Evolutionary conservation across 2,113 vertebrate species (phyloP).

Genomic region (Vulpes vulpes): DNA sequence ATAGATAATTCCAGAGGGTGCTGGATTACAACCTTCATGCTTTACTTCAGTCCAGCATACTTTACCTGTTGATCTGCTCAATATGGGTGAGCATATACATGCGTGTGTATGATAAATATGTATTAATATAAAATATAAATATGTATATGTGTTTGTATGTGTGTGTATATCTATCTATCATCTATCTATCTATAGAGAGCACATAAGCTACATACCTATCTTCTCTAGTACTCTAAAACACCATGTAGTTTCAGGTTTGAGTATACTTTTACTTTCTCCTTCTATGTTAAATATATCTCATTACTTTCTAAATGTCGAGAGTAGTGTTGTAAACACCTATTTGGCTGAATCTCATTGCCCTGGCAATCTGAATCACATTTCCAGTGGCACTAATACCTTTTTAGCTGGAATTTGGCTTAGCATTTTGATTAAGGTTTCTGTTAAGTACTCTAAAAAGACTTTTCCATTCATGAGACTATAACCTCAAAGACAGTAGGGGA

Average conservation of each 20-base stretch:
- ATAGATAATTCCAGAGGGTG: neutral
- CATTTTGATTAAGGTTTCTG: conserved; percentile 44
- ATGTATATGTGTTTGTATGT: rapidly evolving
- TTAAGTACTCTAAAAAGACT: conserved; percentile 12
- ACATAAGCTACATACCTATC: neutral
- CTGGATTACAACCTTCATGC: neutral
- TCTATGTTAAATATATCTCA: neutral
- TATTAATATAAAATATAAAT: neutral
- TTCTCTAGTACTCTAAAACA: neutral
- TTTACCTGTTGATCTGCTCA: neutral
- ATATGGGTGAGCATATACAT: neutral
- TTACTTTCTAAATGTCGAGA: conserved; percentile 2
- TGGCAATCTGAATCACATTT: neutral
- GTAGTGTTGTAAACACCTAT: neutral
- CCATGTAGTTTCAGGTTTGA: neutral
- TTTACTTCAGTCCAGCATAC: neutral
- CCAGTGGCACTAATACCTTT: neutral
- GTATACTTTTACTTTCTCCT: neutral
- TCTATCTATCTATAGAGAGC: no score
- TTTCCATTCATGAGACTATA: neutral
- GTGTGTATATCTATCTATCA: no score
- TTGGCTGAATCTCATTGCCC: neutral
- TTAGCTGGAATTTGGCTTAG: neutral
- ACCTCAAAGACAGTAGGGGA: neutral
- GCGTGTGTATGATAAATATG: neutral